These are phyloP conservation scores for Heteronetta atricapilla DNA, from an alignment of 2,113 vertebrate genomes.

Conservation along the genomic window DNA sequence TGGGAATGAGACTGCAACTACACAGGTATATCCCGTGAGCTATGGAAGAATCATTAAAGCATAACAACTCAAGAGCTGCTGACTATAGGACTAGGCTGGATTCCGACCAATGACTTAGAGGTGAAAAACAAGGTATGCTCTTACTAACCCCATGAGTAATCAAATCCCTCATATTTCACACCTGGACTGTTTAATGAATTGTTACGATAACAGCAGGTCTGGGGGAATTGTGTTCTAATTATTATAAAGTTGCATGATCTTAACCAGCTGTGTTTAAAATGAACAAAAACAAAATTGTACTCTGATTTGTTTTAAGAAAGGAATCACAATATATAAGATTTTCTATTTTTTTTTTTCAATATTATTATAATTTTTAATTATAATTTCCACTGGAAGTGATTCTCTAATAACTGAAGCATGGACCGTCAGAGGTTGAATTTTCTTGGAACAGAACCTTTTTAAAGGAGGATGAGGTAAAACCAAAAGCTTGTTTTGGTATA, in stretches of 20 bases:
- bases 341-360: neutral
- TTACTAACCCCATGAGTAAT: slow-evolving; percentile 29
- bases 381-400: neutral
- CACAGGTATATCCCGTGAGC: neutral
- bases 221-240: slow-evolving; percentile 32
- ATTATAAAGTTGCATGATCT: neutral
- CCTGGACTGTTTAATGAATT: slow-evolving; percentile 53
- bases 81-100: neutral
- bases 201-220: slow-evolving; percentile 30
- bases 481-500: neutral
- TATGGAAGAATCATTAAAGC: neutral
- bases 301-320: neutral
- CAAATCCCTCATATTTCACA: slow-evolving; percentile 55
- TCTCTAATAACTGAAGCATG: neutral
- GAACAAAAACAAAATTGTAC: neutral
- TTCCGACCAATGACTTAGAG: neutral
- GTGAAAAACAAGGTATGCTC: slow-evolving; percentile 20
- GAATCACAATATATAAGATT: neutral
- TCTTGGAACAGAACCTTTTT: slow-evolving; percentile 5
- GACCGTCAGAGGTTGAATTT: neutral
- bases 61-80: neutral
- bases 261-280: slow-evolving; percentile 48
- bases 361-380: neutral
- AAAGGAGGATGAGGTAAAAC: neutral
- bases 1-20: neutral